Evolutionary conservation across 1,140 invertebrate genomes (phyloP).

Genomic region (Bombus fervidus): DNA sequence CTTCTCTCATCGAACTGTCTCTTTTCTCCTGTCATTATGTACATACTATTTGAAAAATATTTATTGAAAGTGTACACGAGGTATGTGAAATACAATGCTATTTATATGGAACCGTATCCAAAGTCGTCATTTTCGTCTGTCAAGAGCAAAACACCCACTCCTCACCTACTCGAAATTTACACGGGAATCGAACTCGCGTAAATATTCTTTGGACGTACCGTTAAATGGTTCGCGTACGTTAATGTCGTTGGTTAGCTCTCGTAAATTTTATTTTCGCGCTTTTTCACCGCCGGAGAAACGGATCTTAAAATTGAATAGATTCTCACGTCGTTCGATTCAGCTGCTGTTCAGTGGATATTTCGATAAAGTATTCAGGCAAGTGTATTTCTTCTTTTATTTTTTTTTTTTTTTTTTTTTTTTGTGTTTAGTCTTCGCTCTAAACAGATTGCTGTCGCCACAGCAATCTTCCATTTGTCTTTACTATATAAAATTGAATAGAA

Average conservation of each 20-base stretch:
- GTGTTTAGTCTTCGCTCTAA: too few species aligned
- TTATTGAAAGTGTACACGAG: conserved; percentile 75
- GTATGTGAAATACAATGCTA: conserved; percentile 70
- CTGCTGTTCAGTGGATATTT: background rate
- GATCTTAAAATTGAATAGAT: background rate
- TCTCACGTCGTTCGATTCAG: background rate
- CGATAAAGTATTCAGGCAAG: background rate
- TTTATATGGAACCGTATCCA: conserved; percentile 62
- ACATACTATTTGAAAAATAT: conserved; percentile 74
- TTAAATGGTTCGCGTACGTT: conserved; percentile 64
- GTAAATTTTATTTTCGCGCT: conserved; percentile 67
- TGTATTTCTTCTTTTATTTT: background rate
- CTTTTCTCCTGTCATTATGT: conserved; percentile 55
- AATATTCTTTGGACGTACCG: conserved; percentile 55
- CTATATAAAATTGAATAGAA: background rate
- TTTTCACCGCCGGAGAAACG: conserved; percentile 35
- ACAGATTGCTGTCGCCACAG: background rate
- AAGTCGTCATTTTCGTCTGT: conserved; percentile 49
- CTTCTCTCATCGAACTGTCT: conserved; percentile 34
- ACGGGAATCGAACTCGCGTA: conserved; percentile 42
- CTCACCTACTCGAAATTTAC: conserved; percentile 25
- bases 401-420: background rate
- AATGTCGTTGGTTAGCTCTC: conserved; percentile 56
- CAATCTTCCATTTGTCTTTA: background rate
- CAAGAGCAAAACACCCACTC: conserved; percentile 30